phyloP scores from a whole-genome alignment of 2,888 invertebrate species.

The Barypeithes pellucidus region DNA sequence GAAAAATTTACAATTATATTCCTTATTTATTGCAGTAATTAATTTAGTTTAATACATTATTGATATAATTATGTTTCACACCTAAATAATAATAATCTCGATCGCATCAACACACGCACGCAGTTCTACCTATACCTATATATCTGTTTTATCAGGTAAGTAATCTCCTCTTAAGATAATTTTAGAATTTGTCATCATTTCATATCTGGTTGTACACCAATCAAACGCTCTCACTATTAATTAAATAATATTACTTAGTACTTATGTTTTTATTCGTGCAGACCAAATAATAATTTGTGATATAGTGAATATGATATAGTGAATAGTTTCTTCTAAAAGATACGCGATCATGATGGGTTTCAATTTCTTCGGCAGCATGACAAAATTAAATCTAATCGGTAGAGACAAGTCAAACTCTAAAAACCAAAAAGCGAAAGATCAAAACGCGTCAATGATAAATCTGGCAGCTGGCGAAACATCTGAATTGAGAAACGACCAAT shows the following conservation, averaged over 20 bases:
- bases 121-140: background rate
- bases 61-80: constrained; percentile 23
- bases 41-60: constrained; percentile 3
- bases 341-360: constrained; percentile 35
- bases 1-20: no score
- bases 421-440: constrained; percentile 6
- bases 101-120: background rate
- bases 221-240: background rate
- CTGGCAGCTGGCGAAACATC: background rate
- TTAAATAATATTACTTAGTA: background rate
- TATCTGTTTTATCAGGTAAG: constrained; percentile 29
- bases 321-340: background rate
- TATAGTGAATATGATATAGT: no score
- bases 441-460: background rate
- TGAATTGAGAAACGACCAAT: background rate
- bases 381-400: constrained; percentile 34
- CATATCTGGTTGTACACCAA: constrained; percentile 5
- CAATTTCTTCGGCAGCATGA: constrained; percentile 45
- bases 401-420: constrained; percentile 18
- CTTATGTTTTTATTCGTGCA: constrained; percentile 10
- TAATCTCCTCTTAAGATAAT: constrained; percentile 30
- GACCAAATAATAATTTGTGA: no score
- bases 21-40: background rate
- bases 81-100: constrained; percentile 22
- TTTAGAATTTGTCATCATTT: constrained; percentile 29